phyloP scores from a whole-genome alignment of 2,113 vertebrate genomes.

The Aptenodytes forsteri region DNA sequence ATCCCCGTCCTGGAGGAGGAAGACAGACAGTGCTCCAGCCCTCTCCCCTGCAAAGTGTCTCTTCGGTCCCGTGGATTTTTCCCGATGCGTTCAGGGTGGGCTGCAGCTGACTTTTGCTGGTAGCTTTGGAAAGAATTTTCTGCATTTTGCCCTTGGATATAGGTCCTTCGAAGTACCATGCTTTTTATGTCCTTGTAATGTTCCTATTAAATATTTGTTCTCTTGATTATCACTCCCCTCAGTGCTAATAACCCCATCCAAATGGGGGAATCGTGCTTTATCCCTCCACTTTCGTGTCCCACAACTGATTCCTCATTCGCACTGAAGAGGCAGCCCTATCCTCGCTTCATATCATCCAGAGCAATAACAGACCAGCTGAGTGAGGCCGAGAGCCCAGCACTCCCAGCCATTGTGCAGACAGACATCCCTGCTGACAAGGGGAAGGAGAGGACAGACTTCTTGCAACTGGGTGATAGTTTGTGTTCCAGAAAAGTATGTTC shows the following conservation, averaged over 20 bases:
- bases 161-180: background rate
- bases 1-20: background rate
- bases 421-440: background rate
- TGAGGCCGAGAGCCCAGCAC: background rate
- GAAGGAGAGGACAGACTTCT: background rate
- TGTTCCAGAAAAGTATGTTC: background rate
- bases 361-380: background rate
- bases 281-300: background rate
- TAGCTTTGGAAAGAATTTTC: background rate
- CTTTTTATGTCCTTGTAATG: background rate
- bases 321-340: background rate
- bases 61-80: background rate
- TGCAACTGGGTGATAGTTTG: background rate
- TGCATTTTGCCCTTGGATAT: background rate
- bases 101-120: background rate
- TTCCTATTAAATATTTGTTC: background rate
- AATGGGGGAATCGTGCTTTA: background rate
- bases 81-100: background rate
- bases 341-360: accelerated
- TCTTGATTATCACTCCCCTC: background rate
- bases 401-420: background rate
- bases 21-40: background rate
- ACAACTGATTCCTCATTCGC: background rate
- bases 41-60: background rate
- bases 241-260: background rate